Percentiles rank a stretch among this genome's conserved stretches.
Conservation (phyloP, 2,113 vertebrate species). For the Petaurus breviceps region DNA sequence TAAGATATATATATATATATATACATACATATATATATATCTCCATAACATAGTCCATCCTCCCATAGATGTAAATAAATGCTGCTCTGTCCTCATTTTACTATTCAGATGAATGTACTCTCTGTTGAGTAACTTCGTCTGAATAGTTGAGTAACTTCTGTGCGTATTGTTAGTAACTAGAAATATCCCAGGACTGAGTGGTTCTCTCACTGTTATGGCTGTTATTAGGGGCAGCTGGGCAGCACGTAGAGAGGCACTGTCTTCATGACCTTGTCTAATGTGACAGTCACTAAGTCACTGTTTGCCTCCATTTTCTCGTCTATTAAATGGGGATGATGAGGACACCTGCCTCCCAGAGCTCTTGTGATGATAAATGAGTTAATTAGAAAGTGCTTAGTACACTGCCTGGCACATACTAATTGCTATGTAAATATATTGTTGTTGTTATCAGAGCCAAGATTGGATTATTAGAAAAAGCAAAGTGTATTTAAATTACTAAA, state of each 20-base stretch:
- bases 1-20: too few species aligned
- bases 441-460: background rate
- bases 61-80: too few species aligned
- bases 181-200: constrained; percentile 30
- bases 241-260: background rate
- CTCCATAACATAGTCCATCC: too few species aligned
- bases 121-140: too few species aligned
- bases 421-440: background rate
- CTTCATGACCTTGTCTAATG: background rate
- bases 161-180: background rate
- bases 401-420: background rate
- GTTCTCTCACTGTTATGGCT: constrained; percentile 41
- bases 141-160: too few species aligned
- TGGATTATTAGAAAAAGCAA: background rate
- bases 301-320: background rate
- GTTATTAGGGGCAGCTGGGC: background rate
- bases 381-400: background rate
- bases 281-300: background rate
- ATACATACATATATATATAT: too few species aligned
- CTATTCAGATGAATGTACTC: too few species aligned
- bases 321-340: background rate
- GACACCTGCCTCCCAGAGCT: too few species aligned
- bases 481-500: background rate
- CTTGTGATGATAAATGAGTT: background rate
- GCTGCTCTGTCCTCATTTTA: too few species aligned